These are phyloP conservation scores for Ictidomys tridecemlineatus DNA, from an alignment of 2,113 vertebrate genomes.

Conservation along the genomic window DNA sequence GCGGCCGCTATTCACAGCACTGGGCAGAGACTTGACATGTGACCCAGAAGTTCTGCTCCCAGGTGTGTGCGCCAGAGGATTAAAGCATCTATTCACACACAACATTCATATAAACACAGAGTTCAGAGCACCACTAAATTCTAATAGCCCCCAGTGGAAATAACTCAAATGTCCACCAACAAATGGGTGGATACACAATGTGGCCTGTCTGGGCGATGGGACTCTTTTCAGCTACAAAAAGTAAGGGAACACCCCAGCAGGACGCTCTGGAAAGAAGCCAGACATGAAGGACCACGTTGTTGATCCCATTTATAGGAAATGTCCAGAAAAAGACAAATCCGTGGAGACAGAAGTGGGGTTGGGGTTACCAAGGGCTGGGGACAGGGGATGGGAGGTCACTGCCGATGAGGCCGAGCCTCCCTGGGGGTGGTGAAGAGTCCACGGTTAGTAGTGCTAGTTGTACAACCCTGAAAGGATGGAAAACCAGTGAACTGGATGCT, in stretches of 20 bases:
- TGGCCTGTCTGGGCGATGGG: no score
- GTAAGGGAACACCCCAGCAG: accelerated
- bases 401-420: accelerated
- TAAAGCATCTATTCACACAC: not conserved
- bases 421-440: not conserved
- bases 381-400: accelerated
- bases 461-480: not conserved
- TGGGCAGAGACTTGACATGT: accelerated
- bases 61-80: not conserved
- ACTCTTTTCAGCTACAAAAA: no score
- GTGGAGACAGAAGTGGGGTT: accelerated
- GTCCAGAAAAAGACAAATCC: no score
- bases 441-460: no score
- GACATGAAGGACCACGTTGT: accelerated
- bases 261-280: not conserved
- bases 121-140: not conserved
- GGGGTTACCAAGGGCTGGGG: not conserved
- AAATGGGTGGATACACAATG: accelerated
- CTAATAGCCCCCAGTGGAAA: not conserved
- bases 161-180: accelerated
- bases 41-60: not conserved
- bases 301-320: accelerated
- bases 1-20: accelerated
- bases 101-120: no score
- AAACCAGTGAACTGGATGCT: not conserved